A percentile compares a stretch with the other conserved stretches of the same genome.
phyloP scores from a whole-genome alignment of 2,888 invertebrate genomes.

The Epinotia ramella region DNA sequence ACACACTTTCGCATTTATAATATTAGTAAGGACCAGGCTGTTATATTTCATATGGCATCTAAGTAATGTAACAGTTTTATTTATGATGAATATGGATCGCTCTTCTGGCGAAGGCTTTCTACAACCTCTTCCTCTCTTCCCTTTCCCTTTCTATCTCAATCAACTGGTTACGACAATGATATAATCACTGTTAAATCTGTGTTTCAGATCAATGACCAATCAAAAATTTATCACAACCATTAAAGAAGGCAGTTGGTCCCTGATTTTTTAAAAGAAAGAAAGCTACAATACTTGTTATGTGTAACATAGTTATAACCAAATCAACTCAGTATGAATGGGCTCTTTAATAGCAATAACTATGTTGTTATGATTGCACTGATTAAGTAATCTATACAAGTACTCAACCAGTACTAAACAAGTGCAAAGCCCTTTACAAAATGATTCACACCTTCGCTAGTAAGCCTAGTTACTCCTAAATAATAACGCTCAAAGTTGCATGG shows the following conservation, averaged over 20 bases:
- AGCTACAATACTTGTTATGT: not conserved
- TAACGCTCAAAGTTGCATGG: not conserved
- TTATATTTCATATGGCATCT: too few species aligned
- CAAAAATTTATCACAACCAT: not conserved
- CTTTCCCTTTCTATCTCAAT: too few species aligned
- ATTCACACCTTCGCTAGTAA: conserved; percentile 5
- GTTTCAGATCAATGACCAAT: not conserved
- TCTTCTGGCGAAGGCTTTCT: too few species aligned
- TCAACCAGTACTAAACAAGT: not conserved
- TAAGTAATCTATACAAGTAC: conserved; percentile 22
- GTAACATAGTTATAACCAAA: not conserved
- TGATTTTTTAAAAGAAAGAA: not conserved
- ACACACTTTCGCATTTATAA: too few species aligned
- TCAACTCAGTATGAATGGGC: not conserved
- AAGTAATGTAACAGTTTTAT: too few species aligned
- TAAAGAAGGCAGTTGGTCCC: not conserved
- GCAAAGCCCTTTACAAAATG: conserved; percentile 6
- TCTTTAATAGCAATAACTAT: not conserved
- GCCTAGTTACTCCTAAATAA: not conserved
- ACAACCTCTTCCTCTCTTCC: too few species aligned
- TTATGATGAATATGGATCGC: too few species aligned
- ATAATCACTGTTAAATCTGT: too few species aligned
- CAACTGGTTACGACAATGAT: too few species aligned
- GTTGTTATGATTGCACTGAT: conserved; percentile 6
- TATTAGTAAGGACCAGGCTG: too few species aligned